Conservation (phyloP, 2,888 invertebrate genomes). For the Himalopsyche kuldschensis region DNA sequence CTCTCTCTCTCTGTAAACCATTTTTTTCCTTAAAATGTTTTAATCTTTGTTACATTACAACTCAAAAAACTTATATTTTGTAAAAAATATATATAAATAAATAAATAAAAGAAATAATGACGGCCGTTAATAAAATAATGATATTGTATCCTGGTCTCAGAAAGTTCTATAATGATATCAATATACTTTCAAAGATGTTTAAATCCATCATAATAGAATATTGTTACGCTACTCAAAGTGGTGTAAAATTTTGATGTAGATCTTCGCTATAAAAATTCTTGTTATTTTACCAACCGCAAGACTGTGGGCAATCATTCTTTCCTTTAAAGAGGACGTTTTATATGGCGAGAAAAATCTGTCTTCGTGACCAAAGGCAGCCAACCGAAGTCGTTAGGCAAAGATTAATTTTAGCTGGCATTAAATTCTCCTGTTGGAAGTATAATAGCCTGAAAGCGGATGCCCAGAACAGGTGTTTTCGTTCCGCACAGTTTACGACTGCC, state of each 20-base stretch:
- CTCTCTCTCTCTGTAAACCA: too few species aligned
- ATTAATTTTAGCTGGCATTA: conserved; percentile 1
- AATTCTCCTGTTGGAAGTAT: background rate
- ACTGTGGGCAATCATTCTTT: background rate
- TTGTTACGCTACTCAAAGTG: conserved; percentile 26
- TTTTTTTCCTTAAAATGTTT: too few species aligned
- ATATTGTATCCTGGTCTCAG: too few species aligned
- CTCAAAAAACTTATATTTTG: too few species aligned
- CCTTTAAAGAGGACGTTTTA: background rate
- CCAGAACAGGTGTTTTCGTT: background rate
- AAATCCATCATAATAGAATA: background rate
- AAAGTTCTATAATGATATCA: too few species aligned
- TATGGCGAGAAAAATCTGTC: background rate
- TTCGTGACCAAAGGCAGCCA: background rate
- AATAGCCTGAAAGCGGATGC: background rate
- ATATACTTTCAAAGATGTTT: too few species aligned
- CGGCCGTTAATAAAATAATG: too few species aligned
- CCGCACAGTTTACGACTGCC: background rate
- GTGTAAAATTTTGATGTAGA: background rate
- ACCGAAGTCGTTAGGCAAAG: background rate
- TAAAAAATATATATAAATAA: too few species aligned
- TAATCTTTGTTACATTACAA: too few species aligned
- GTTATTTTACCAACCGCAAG: background rate
- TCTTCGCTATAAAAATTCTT: background rate
- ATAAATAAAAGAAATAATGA: too few species aligned